Base-by-base conservation (phyloP, 2,888 invertebrate genomes). In the Philaethria dido region DNA sequence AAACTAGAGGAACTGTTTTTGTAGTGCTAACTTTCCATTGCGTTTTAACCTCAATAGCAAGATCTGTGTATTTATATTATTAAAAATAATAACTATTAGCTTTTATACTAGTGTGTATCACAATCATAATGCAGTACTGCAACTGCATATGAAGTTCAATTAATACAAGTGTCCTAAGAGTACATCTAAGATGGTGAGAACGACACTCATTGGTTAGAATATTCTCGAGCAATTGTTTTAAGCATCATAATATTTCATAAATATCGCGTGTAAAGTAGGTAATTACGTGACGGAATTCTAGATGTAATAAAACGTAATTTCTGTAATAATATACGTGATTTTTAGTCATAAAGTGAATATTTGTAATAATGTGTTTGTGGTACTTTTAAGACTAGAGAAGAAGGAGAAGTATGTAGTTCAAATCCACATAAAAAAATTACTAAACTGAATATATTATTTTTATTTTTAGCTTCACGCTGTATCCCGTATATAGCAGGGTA, bases 131-230 rank as follows among this genome's bases (percentile, higher is more conserved):
- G n/a, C 57, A 57, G 22, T 42, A 16, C 42, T 25, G 25, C 22
- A 25, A 42, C 42, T 57, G 39, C 22, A 57, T 57, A 25, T 57
- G 57, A 57, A 39, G 42, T 42, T 42, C 42, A 57, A 39, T 39
- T 57, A 42, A 39, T 57, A 57, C 42, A 57, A 57, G 57, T 57
- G 57, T 42, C 57, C 57, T 39, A 29, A 29, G 29, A 4, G 29
- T 55, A 57, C 57, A 57, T 57, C 42, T 57, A 57, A 57, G 57
- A 57, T 57, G 42, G 22, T 42, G 16, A 39, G 42, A 22, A 57
- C 25, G 22, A 42, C n/a, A 57, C 55, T 57, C 42, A 42, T 42
- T 25, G 22, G 39, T 57, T 16, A 42, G 3, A 39, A 36, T 22
- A 22, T 39, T 55, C 55, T n/a, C 39, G 14, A 22, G 9, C 33